Percentiles rank a stretch among this genome's conserved stretches.
These are phyloP conservation scores for Drosophila neotestacea DNA, from an alignment of 2,888 invertebrate species.

Conservation along the genomic window DNA sequence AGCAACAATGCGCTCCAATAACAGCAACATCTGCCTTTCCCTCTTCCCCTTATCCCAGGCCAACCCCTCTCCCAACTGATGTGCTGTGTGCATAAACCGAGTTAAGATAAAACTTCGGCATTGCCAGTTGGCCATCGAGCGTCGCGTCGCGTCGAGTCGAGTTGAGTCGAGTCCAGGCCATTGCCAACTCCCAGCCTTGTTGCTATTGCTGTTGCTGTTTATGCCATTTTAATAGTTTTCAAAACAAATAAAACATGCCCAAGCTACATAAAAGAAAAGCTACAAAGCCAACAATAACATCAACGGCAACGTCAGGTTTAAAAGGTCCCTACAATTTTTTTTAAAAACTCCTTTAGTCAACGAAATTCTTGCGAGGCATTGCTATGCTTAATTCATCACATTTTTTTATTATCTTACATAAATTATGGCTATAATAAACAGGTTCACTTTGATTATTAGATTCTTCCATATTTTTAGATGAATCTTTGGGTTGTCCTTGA, in stretches of 20 bases:
- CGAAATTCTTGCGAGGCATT: slow-evolving; percentile 5
- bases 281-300: slow-evolving; percentile 38
- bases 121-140: slow-evolving; percentile 53
- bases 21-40: slow-evolving; percentile 38
- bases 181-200: slow-evolving; percentile 31
- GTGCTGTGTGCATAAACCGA: slow-evolving; percentile 30
- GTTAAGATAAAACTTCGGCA: slow-evolving; percentile 73
- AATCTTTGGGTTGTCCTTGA: not conserved
- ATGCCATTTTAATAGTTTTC: slow-evolving; percentile 77
- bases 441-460: slow-evolving; percentile 21
- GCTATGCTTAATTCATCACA: slow-evolving; percentile 16
- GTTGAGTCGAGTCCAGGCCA: slow-evolving; percentile 11
- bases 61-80: slow-evolving; percentile 4
- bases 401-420: slow-evolving; percentile 18
- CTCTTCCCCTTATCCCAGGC: slow-evolving; percentile 1
- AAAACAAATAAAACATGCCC: slow-evolving; percentile 71
- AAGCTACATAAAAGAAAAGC: slow-evolving; percentile 47
- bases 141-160: not conserved
- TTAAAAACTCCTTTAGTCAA: slow-evolving; percentile 15
- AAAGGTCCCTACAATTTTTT: slow-evolving; percentile 11
- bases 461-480: not conserved
- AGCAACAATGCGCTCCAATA: slow-evolving; percentile 68
- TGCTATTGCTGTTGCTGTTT: slow-evolving; percentile 52
- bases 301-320: slow-evolving; percentile 11
- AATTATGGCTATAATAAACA: slow-evolving; percentile 17